phyloP scores from a whole-genome alignment of 2,888 invertebrate species.

The Dynastes tityus region DNA sequence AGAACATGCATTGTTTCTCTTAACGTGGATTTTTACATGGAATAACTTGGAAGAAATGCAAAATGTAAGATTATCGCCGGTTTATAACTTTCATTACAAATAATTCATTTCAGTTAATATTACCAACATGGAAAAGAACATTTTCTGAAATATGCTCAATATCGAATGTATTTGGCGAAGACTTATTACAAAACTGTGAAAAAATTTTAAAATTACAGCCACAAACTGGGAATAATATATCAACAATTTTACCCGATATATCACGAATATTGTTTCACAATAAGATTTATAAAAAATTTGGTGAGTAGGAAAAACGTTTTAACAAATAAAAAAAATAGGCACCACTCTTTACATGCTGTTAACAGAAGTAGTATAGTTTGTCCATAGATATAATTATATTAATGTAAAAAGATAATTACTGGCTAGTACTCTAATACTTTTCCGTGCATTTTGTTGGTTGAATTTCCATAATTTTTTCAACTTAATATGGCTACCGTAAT shows the following conservation, averaged over 20 bases:
- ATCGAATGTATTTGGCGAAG: constrained; percentile 41
- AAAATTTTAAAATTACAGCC: constrained; percentile 44
- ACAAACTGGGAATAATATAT: constrained; percentile 11
- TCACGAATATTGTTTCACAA: constrained; percentile 16
- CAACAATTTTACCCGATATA: constrained; percentile 28
- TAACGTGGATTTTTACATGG: constrained; percentile 45
- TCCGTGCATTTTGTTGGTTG: too few species aligned
- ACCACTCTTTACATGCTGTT: too few species aligned
- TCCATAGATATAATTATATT: too few species aligned
- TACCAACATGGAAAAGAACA: constrained; percentile 40
- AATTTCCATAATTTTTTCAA: too few species aligned
- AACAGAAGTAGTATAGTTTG: too few species aligned
- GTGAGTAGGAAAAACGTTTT: constrained; percentile 39
- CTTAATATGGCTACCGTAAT: too few species aligned
- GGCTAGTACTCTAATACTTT: too few species aligned
- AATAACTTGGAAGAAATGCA: constrained; percentile 36
- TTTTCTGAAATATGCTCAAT: constrained; percentile 47
- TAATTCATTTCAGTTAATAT: constrained; percentile 33
- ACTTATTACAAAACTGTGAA: constrained; percentile 37
- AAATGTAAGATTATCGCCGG: constrained; percentile 7
- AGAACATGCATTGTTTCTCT: constrained; percentile 38
- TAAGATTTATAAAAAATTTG: constrained; percentile 34
- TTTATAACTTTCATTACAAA: constrained; percentile 10
- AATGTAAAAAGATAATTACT: too few species aligned
- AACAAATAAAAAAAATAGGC: too few species aligned